Conservation (phyloP, 2,113 vertebrate genomes). For the Sebastes schlegelii region DNA sequence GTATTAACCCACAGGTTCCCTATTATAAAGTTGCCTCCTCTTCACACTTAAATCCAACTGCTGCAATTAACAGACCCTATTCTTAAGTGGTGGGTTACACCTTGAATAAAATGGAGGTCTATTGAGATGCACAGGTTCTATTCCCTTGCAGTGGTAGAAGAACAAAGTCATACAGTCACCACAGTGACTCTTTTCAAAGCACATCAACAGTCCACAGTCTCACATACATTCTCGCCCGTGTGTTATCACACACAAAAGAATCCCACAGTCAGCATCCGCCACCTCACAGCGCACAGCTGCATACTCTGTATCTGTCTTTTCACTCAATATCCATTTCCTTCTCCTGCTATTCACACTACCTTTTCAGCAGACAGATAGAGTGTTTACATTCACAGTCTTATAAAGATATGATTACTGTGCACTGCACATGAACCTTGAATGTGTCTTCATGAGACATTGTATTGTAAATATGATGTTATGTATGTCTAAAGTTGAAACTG, state of each 20-base stretch:
- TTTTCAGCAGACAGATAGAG: constrained; percentile 47
- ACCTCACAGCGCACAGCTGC: constrained; percentile 48
- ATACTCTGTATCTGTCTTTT: constrained; percentile 45
- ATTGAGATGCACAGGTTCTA: too few species aligned
- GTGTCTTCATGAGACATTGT: constrained; percentile 41
- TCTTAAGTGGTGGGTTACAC: too few species aligned
- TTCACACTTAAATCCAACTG: neutral
- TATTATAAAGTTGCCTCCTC: neutral
- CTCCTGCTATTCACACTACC: constrained; percentile 45
- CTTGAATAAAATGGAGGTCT: too few species aligned
- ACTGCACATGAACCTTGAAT: constrained; percentile 37
- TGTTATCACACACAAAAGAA: constrained; percentile 60
- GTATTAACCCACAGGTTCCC: neutral
- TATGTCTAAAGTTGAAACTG: constrained; percentile 15
- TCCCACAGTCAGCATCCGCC: constrained; percentile 56
- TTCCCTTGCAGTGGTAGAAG: too few species aligned
- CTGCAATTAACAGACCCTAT: neutral
- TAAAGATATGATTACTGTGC: constrained; percentile 48
- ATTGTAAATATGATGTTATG: constrained; percentile 14
- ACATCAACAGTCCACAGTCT: constrained; percentile 30
- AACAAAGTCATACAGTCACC: neutral
- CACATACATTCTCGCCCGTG: constrained; percentile 28
- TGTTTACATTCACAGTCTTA: constrained; percentile 46
- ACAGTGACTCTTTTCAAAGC: constrained; percentile 33
- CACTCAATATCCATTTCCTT: constrained; percentile 54